Conservation (phyloP, 2,797 vertebrate species). For the Sebastolobus altivelis region DNA sequence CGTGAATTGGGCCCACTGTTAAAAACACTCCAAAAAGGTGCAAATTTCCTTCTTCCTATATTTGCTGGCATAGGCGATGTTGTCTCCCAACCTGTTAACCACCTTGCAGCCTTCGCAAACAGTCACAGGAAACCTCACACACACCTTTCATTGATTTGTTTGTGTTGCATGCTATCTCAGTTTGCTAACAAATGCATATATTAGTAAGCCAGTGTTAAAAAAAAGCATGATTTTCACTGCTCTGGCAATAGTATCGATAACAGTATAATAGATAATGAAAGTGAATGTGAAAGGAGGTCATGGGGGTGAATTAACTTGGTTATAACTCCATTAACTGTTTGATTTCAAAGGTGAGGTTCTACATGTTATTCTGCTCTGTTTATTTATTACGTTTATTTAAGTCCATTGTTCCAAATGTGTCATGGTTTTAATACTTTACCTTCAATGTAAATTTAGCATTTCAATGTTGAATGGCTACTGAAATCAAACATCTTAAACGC, state of each 20-base stretch:
- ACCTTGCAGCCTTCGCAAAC: slow-evolving; percentile 40
- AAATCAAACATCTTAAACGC: not conserved
- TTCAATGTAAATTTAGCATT: not conserved
- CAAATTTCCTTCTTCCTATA: slow-evolving; percentile 21
- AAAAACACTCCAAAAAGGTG: slow-evolving; percentile 57
- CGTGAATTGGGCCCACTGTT: slow-evolving; percentile 35
- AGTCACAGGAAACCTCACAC: slow-evolving; percentile 32
- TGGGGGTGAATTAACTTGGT: not conserved
- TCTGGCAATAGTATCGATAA: slow-evolving; percentile 6
- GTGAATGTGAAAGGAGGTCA: slow-evolving; percentile 4
- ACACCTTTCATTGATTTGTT: slow-evolving; percentile 44
- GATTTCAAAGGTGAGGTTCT: not conserved
- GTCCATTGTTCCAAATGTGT: not conserved
- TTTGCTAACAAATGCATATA: slow-evolving; percentile 48
- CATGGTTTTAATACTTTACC: not conserved
- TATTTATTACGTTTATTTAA: not conserved
- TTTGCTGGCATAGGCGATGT: slow-evolving; percentile 17
- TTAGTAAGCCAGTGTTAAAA: slow-evolving; percentile 41
- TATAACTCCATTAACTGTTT: not conserved
- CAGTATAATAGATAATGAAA: not conserved
- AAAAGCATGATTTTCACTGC: not conserved
- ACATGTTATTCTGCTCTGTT: not conserved
- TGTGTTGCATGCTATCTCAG: slow-evolving; percentile 29
- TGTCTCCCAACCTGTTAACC: slow-evolving; percentile 40
- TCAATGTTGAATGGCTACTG: not conserved